phyloP scores from a whole-genome alignment of 2,888 invertebrate genomes.

The Gortyna flavago region DNA sequence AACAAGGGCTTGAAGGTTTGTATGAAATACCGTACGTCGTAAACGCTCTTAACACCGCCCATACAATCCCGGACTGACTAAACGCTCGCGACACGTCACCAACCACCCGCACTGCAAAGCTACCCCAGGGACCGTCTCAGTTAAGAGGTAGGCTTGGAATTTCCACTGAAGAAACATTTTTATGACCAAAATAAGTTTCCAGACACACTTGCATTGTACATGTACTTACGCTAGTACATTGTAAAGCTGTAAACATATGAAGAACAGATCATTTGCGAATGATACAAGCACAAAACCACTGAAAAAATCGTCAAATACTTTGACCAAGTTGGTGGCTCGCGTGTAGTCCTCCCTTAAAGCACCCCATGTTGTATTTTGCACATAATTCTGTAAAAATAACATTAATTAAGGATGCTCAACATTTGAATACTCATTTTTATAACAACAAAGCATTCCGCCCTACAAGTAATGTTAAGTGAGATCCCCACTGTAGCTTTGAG shows the following conservation, averaged over 20 bases:
- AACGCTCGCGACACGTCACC: not conserved
- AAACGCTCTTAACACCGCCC: too few species aligned
- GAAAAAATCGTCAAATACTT: conserved; percentile 90
- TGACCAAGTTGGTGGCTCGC: conserved; percentile 89
- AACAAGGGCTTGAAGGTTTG: too few species aligned
- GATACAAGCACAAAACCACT: conserved; percentile 91
- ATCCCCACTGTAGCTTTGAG: too few species aligned
- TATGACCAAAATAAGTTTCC: not conserved
- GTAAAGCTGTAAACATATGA: conserved; percentile 92
- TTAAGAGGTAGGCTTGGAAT: not conserved
- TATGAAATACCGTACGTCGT: too few species aligned
- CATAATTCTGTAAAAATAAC: conserved; percentile 67
- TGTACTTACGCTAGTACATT: conserved; percentile 90
- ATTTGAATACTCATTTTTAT: too few species aligned
- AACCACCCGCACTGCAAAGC: not conserved
- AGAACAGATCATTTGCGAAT: conserved; percentile 92
- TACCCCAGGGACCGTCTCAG: not conserved
- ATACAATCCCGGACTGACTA: not conserved
- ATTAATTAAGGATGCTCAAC: too few species aligned
- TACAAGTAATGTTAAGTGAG: too few species aligned
- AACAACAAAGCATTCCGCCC: not conserved
- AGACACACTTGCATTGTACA: not conserved
- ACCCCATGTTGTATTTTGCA: conserved; percentile 75
- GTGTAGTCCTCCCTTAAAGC: conserved; percentile 91
- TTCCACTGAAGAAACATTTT: not conserved